phyloP scores from a whole-genome alignment of 1,140 invertebrate species.

The Paraescarpia echinospica region DNA sequence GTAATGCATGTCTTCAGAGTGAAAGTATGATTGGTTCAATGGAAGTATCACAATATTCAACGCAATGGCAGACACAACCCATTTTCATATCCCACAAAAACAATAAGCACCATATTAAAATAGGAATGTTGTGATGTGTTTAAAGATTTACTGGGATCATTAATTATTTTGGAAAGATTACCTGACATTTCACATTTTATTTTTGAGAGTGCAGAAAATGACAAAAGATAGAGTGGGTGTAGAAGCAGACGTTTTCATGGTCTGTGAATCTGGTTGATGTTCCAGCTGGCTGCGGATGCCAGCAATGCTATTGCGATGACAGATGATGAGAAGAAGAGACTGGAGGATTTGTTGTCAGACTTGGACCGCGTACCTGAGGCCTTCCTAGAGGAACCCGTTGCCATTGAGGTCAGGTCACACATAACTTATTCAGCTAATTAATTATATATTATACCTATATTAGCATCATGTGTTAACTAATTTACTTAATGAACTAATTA shows the following conservation, averaged over 20 bases:
- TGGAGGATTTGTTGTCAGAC: conserved; percentile 46
- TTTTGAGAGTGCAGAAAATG: not conserved
- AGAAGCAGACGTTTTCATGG: not conserved
- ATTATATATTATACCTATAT: too few species aligned
- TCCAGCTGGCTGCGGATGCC: conserved; percentile 51
- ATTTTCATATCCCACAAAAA: not conserved
- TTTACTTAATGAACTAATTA: not conserved
- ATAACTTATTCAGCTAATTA: too few species aligned
- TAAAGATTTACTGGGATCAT: not conserved
- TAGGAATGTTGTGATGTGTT: not conserved
- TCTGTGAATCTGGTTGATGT: not conserved
- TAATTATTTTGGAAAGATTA: not conserved
- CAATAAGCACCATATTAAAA: not conserved
- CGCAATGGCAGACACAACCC: not conserved
- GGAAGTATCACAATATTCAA: not conserved
- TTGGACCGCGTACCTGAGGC: conserved; percentile 36
- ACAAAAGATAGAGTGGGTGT: too few species aligned
- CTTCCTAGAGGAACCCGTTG: not conserved
- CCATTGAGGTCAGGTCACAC: not conserved
- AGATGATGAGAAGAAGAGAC: conserved; percentile 52
- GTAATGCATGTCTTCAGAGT: not conserved
- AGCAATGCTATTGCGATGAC: conserved; percentile 51
- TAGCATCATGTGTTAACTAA: not conserved
- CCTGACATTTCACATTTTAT: not conserved
- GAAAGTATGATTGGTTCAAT: not conserved